A percentile compares a stretch with the other conserved stretches of the same genome.
These are phyloP conservation scores for Chaenogobius annularis DNA, from an alignment of 2,113 vertebrate genomes.

Conservation along the genomic window DNA sequence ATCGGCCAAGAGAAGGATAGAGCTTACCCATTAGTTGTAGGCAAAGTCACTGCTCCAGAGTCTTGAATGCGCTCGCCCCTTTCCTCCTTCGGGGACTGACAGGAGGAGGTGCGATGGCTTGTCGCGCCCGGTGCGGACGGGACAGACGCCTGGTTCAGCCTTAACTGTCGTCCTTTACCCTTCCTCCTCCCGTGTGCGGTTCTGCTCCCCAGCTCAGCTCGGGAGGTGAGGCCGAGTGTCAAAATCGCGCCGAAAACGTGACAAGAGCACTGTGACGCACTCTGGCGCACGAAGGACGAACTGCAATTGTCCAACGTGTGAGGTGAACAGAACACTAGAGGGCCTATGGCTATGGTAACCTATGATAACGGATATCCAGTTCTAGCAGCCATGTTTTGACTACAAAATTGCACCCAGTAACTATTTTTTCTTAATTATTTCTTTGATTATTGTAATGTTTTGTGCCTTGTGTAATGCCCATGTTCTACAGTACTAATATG, in stretches of 20 bases:
- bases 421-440: too few relatives aligned
- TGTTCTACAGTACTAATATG: too few relatives aligned
- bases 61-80: background rate
- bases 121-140: background rate
- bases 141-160: background rate
- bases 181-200: constrained; percentile 39
- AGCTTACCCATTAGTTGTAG: constrained; percentile 24
- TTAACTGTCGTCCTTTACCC: constrained; percentile 11
- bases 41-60: background rate
- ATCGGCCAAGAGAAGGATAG: background rate
- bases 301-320: constrained; percentile 4
- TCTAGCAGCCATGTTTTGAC: too few relatives aligned
- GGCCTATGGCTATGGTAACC: too few relatives aligned
- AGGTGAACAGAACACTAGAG: too few relatives aligned
- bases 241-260: constrained; percentile 66
- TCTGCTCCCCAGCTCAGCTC: constrained; percentile 22
- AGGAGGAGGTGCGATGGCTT: background rate
- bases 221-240: constrained; percentile 38
- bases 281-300: constrained; percentile 33
- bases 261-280: constrained; percentile 38
- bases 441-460: too few relatives aligned
- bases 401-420: too few relatives aligned
- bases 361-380: too few relatives aligned
- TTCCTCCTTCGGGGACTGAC: background rate
- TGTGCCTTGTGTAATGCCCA: too few relatives aligned